Percentiles rank a stretch among this genome's conserved stretches.
phyloP scores from a whole-genome alignment of 2,888 invertebrate genomes.

The Sialis lutaria region DNA sequence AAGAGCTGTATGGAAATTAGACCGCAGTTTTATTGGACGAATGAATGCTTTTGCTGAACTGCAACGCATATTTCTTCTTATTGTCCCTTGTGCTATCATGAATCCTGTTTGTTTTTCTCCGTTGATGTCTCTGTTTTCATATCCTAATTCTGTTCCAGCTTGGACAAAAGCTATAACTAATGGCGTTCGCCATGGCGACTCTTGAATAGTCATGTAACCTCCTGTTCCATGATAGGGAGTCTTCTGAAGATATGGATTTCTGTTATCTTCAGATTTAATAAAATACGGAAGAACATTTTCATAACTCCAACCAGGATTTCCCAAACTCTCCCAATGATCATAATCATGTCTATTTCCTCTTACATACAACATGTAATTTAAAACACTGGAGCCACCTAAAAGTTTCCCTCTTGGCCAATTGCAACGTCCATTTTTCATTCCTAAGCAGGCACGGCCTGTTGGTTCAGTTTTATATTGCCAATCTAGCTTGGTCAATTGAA shows the following conservation, averaged over 20 bases:
- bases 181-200: conserved; percentile 71
- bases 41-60: conserved; percentile 80
- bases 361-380: conserved; percentile 85
- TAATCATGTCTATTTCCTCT: conserved; percentile 71
- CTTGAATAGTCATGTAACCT: conserved; percentile 61
- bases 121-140: conserved; percentile 68
- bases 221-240: conserved; percentile 53
- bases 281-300: conserved; percentile 73
- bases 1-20: conserved; percentile 65
- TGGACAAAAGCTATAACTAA: conserved; percentile 68
- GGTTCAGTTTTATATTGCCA: conserved; percentile 85
- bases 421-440: conserved; percentile 65
- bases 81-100: conserved; percentile 69
- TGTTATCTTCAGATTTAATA: conserved; percentile 75
- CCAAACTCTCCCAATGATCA: conserved; percentile 64
- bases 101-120: conserved; percentile 64
- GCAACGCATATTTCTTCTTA: conserved; percentile 61
- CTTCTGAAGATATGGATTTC: conserved; percentile 62
- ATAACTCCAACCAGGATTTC: conserved; percentile 83
- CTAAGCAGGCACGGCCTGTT: conserved; percentile 61
- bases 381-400: conserved; percentile 70
- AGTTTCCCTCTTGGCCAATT: conserved; percentile 85
- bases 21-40: conserved; percentile 54
- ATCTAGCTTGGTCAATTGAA: conserved; percentile 71
- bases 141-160: conserved; percentile 67